Conservation (phyloP, 2,888 invertebrate genomes). For the Nemoura dubitans region DNA sequence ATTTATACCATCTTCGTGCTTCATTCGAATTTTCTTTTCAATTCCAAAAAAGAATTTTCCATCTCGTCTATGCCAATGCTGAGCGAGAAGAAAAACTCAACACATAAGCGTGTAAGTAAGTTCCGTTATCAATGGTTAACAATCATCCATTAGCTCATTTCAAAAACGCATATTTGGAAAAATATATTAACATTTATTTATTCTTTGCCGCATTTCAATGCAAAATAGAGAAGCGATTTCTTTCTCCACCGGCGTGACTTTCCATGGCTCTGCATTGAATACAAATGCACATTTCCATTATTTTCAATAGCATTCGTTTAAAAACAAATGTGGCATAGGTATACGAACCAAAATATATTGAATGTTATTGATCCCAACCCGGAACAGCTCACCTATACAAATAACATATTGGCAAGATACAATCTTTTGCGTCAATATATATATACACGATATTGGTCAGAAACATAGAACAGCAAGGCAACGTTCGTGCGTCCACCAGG, state of each 20-base stretch:
- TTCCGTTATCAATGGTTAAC: background rate
- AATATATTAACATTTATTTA: background rate
- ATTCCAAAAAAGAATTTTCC: background rate
- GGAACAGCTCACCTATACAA: background rate
- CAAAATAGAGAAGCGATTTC: background rate
- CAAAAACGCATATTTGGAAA: background rate
- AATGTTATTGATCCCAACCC: background rate
- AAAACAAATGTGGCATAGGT: background rate
- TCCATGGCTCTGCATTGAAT: background rate
- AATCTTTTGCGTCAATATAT: conserved; percentile 9
- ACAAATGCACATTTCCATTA: background rate
- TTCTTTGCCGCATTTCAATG: background rate
- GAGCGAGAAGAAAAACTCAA: background rate
- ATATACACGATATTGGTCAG: background rate
- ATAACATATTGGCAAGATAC: background rate
- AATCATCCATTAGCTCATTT: background rate
- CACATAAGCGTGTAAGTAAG: background rate
- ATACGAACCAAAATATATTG: conserved; percentile 3
- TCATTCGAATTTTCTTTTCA: background rate
- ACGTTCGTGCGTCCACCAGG: background rate
- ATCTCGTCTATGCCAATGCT: background rate
- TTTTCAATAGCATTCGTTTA: conserved; percentile 7
- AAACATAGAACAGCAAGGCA: background rate
- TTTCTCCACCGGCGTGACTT: background rate
- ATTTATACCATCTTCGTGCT: background rate